Conservation (phyloP, 2,113 vertebrate species). For the Smithornis capensis region DNA sequence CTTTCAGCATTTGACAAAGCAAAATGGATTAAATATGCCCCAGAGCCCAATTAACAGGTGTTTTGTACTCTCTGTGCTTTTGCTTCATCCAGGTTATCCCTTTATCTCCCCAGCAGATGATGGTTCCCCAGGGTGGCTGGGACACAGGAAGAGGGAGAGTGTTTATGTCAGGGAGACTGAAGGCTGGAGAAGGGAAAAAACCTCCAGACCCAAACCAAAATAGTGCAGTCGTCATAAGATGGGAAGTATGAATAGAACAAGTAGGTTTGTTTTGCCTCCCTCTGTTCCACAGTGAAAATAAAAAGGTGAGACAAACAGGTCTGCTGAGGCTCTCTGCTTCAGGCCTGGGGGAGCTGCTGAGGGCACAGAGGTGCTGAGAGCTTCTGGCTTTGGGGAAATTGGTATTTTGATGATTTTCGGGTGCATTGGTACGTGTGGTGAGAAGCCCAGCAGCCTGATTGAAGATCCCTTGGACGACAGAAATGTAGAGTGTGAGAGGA, state of each 20-base stretch:
- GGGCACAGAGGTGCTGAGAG: not conserved
- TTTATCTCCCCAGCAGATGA: not conserved
- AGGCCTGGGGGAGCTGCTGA: not conserved
- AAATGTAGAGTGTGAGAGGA: not conserved
- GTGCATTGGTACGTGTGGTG: not conserved
- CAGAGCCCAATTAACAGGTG: not conserved
- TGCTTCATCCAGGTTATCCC: not conserved
- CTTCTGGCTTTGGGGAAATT: not conserved
- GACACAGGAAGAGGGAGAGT: not conserved
- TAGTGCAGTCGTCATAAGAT: not conserved
- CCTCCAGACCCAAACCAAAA: not conserved
- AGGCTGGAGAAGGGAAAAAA: not conserved
- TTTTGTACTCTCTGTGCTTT: not conserved
- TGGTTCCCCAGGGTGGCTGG: accelerated
- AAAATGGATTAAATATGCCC: not conserved
- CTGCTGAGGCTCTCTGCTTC: not conserved
- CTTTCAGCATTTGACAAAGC: not conserved
- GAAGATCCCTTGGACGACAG: not conserved
- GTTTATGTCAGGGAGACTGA: not conserved
- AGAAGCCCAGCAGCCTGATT: not conserved
- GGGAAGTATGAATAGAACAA: not conserved
- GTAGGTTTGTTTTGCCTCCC: not conserved
- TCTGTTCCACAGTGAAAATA: not conserved
- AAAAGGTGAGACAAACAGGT: not conserved
- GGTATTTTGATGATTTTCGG: not conserved